A percentile compares a stretch with the other conserved stretches of the same genome.
Conservation (phyloP, 2,113 vertebrate genomes). For the Piprites chloris region DNA sequence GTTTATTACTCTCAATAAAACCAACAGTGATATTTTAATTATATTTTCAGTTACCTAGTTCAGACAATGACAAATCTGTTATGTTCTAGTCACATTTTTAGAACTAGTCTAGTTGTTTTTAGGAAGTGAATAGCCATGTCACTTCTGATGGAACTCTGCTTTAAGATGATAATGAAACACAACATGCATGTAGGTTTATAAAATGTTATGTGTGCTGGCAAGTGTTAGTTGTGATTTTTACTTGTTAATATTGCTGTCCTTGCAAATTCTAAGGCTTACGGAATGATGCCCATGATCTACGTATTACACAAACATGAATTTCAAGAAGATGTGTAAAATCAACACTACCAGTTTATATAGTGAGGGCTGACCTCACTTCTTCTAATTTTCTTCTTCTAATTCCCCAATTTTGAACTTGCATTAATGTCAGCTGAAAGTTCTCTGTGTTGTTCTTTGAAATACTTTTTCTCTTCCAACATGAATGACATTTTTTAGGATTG, state of each 20-base stretch:
- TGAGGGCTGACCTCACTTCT: background rate
- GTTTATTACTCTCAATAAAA: slow-evolving; percentile 50
- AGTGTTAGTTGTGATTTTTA: background rate
- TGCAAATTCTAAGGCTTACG: background rate
- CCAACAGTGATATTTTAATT: slow-evolving; percentile 12
- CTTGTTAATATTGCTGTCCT: background rate
- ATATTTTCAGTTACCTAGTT: background rate
- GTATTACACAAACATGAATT: background rate
- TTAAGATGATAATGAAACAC: background rate
- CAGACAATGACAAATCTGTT: background rate
- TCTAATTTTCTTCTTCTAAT: background rate
- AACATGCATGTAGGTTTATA: background rate
- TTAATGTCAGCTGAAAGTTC: background rate
- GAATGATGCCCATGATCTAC: background rate
- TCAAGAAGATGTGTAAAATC: background rate
- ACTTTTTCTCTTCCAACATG: background rate
- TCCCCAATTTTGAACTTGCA: background rate
- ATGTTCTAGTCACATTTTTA: background rate
- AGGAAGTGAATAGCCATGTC: background rate
- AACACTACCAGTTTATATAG: background rate
- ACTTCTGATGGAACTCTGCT: background rate
- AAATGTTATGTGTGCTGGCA: background rate
- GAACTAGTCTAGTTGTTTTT: background rate
- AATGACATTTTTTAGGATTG: background rate
- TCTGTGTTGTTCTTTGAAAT: background rate